Percentiles rank a stretch among this genome's conserved stretches.
Evolutionary conservation across 2,888 invertebrate species (phyloP).

Genomic region (Archaeoteleia sp.): DNA sequence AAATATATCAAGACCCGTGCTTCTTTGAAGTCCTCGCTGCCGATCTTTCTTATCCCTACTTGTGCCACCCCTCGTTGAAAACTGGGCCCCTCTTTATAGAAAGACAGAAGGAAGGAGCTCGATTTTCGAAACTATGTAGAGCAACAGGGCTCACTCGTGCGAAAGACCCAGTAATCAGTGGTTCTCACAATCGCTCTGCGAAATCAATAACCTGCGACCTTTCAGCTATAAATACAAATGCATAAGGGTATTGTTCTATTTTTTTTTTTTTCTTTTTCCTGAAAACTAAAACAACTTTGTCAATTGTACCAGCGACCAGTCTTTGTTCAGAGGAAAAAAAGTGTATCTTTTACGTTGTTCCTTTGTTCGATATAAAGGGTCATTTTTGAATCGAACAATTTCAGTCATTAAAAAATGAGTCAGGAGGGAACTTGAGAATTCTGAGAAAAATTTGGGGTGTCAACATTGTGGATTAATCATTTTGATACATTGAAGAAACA

Average conservation of each 20-base stretch:
- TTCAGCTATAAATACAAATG: constrained; percentile 40
- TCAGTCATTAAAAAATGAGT: too few species aligned
- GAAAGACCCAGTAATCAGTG: constrained; percentile 50
- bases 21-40: constrained; percentile 34
- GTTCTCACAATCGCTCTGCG: constrained; percentile 48
- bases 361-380: constrained; percentile 24
- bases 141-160: constrained; percentile 47
- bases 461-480: too few species aligned
- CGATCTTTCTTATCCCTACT: constrained; percentile 23
- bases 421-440: too few species aligned
- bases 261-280: constrained; percentile 17
- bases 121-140: constrained; percentile 46
- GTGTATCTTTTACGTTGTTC: constrained; percentile 41
- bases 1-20: constrained; percentile 63
- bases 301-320: too few species aligned
- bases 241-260: constrained; percentile 25
- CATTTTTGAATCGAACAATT: constrained; percentile 41
- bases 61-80: constrained; percentile 33
- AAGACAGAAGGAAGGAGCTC: constrained; percentile 35
- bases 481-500: too few species aligned
- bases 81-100: constrained; percentile 35
- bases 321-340: too few species aligned
- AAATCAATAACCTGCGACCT: constrained; percentile 51
- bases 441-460: too few species aligned
- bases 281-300: constrained; percentile 36